Evolutionary conservation across 2,888 invertebrate species (phyloP), one percentile per base, ranked within the genome.

Genomic region (Baronia brevicornis): DNA sequence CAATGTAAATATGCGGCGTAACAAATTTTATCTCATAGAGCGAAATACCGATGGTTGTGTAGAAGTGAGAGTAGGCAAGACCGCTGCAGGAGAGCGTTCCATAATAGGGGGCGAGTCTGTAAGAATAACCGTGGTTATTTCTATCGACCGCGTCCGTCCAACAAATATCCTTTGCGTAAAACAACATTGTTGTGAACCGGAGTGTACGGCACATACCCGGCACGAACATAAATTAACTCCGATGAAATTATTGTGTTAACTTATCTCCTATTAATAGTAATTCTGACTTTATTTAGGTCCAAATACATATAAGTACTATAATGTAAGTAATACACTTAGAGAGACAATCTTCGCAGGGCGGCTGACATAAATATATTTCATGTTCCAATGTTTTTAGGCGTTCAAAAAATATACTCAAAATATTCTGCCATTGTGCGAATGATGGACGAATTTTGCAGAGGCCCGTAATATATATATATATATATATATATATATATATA

Each of bases 41-140:
- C 22, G 37, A 25, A 35, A 42, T 33, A 13, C 8, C 18, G 31
- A 27, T 22, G 32, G 25, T 27, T 37, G 32, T 19, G 21, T 35
- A 35, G 21, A 28, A 31, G 30, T 17, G 17, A 13, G 12, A 36
- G 30, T 33, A 29, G 29, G 37, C 19, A 32, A 33, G 29, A 32
- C 35, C 37, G 35, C 19, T 29, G 41, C 43, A 32, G 33, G 41
- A 38, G 42, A 44, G 38, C 41, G 39, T 40, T 38, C 44, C 33
- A 48, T 39, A 40, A 46, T 41, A 51, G 41, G 44, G 49, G 43
- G 51, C 49, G 46, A 46, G 47, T 43, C 48, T 43, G 41, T 47
- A 52, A 53, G 51, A 55, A 54, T 56, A 57, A 51, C 51, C 42
- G 37, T 49, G 61, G 73, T 75, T 77, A 78, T 78, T 77, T 75